Evolutionary conservation across 1,140 invertebrate genomes (phyloP).

Genomic region (Lamellibrachia luymesi): DNA sequence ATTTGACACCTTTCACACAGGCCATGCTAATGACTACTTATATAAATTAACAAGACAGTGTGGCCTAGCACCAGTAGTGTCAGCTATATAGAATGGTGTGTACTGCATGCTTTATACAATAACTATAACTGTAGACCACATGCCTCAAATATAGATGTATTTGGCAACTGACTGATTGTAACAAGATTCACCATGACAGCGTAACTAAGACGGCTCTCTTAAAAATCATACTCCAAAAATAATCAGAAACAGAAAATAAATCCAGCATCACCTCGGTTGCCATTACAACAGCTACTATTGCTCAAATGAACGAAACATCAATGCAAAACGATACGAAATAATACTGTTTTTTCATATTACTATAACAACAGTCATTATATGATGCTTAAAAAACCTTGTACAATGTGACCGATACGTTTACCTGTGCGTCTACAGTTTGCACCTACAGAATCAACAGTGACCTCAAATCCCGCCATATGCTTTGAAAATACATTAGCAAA

Average conservation of each 20-base stretch:
- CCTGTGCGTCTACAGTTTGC: background rate
- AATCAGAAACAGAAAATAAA: background rate
- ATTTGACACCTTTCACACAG: background rate
- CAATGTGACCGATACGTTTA: background rate
- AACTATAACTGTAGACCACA: background rate
- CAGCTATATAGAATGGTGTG: background rate
- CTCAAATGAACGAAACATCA: background rate
- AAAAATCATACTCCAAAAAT: background rate
- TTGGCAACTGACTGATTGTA: background rate
- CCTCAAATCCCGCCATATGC: background rate
- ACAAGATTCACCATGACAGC: background rate
- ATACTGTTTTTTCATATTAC: slow-evolving; percentile 1
- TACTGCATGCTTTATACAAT: background rate
- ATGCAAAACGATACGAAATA: background rate
- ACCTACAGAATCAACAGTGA: background rate
- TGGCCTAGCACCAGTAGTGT: background rate
- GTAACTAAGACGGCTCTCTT: background rate
- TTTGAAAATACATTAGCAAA: background rate
- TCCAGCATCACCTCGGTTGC: too few relatives aligned
- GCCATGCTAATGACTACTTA: background rate
- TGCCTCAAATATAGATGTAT: background rate
- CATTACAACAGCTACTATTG: background rate
- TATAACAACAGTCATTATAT: background rate
- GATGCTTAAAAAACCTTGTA: background rate
- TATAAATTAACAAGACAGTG: background rate